A percentile compares a stretch with the other conserved stretches of the same genome.
phyloP scores from a whole-genome alignment of 2,797 vertebrate species.

The Melanotaenia nigrans region DNA sequence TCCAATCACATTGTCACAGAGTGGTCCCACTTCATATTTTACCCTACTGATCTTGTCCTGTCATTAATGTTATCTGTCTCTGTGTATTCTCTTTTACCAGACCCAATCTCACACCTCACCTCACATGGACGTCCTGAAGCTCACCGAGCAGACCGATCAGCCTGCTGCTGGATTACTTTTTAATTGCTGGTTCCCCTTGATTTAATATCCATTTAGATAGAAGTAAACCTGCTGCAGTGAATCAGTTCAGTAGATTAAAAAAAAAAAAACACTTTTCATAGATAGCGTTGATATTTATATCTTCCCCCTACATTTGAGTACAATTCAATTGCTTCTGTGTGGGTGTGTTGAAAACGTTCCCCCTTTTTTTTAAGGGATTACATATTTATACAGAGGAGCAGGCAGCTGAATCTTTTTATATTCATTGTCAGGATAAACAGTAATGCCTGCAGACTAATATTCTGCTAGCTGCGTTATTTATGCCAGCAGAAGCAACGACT shows the following conservation, averaged over 20 bases:
- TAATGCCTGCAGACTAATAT: conserved; percentile 30
- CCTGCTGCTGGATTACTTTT: not conserved
- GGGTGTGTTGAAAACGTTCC: no score
- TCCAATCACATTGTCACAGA: no score
- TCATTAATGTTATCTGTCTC: not conserved
- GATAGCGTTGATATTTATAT: no score
- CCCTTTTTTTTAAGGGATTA: not conserved
- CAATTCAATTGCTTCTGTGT: no score
- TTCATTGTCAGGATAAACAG: conserved; percentile 24
- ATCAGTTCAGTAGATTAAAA: no score
- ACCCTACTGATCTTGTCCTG: not conserved
- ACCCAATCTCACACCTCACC: no score
- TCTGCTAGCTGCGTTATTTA: conserved; percentile 54
- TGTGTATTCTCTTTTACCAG: no score
- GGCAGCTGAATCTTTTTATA: conserved; percentile 12
- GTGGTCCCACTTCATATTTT: not conserved
- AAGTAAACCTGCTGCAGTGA: no score
- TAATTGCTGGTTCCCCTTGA: no score
- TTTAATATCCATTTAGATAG: no score
- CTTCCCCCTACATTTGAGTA: no score
- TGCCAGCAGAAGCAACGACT: conserved; percentile 42
- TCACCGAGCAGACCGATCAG: not conserved
- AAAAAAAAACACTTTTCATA: no score
- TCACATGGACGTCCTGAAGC: not conserved
- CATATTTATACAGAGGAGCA: not conserved